Percentiles rank a stretch among this genome's conserved stretches.
phyloP scores from a whole-genome alignment of 2,888 invertebrate genomes.

The Acrocyrtus sp. region DNA sequence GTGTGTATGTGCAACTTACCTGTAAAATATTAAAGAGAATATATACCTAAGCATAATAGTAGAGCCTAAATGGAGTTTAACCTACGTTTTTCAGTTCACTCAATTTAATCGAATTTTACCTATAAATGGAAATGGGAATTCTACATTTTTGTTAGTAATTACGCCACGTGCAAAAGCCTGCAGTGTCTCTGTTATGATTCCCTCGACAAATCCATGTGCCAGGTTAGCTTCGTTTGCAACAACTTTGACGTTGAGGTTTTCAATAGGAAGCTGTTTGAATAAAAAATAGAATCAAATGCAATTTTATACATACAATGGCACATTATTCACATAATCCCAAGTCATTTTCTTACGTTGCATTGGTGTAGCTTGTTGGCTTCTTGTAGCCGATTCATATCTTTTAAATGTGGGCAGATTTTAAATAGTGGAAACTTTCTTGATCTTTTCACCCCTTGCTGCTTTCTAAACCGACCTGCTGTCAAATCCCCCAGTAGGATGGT shows the following conservation, averaged over 20 bases:
- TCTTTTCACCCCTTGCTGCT: neutral
- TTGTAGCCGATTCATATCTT: conserved; percentile 28
- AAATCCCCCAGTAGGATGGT: conserved; percentile 11
- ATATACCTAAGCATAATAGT: neutral
- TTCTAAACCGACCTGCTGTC: neutral
- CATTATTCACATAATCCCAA: neutral
- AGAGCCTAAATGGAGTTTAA: too few relatives aligned
- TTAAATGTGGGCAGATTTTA: conserved; percentile 30
- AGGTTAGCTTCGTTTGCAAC: conserved; percentile 36
- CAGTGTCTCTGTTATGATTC: conserved; percentile 55
- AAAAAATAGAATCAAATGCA: too few relatives aligned
- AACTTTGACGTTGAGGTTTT: conserved; percentile 40
- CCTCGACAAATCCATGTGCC: conserved; percentile 49
- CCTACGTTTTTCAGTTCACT: too few relatives aligned
- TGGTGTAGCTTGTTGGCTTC: conserved; percentile 21
- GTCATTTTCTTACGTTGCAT: conserved; percentile 37
- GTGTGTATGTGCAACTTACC: conserved; percentile 53
- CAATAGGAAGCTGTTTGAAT: conserved; percentile 16
- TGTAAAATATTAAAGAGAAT: neutral
- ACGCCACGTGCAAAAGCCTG: conserved; percentile 54
- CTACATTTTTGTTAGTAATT: conserved; percentile 48
- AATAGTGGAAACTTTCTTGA: conserved; percentile 36
- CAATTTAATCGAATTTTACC: too few relatives aligned
- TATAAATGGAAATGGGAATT: conserved; percentile 51
- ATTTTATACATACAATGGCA: too few relatives aligned